Base-by-base conservation (phyloP, 2,797 vertebrate genomes). In the Zonotrichia albicollis region DNA sequence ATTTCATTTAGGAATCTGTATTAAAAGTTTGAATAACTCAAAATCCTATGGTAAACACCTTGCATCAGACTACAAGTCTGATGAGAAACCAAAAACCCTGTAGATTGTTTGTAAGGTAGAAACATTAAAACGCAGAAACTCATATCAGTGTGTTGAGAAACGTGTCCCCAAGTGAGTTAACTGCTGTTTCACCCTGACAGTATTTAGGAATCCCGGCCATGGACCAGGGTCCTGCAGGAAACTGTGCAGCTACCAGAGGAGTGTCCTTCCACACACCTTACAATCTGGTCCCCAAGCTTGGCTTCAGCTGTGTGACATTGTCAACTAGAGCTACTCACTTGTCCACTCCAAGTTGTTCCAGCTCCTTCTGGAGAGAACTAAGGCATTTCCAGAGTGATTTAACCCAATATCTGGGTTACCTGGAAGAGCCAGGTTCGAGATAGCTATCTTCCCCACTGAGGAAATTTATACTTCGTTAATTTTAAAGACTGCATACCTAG, bases 41-140 rank as follows among this genome's bases (percentile, higher is more conserved):
- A 87, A 90, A 46, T 29, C 17, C 53, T 18, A 25, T 1, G 1
- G 30, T 4, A 66, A 90, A 45, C 38, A 57, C 60, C 25, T 61
- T 53, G 26, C 11, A 54, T 65, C n/a, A 16, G 36, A 38, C 22
- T 38, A 16, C 10, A 65, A 65, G 21, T 5, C 4, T 8, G 16
- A 54, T 3, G 8, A 72, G 62, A 86, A 53, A 0, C 16, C 42
- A 26, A 50, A 81, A 81, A 5, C 10, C 72, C 12, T 46, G 32
- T 10, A 50, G 11, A 26, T 1, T 9, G 3, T 27, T 48, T 36
- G 40, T 34, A 73, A 66, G 0, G 0, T 3, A 36, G 22, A 54
- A 48, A 60, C 2, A 36, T 22, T 25, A 61, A 79, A 45, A 73
- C 4, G 10, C 34, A 76, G 34, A 51, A 50, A 40, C 6, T 73